These are phyloP conservation scores for Nebria ingens DNA, from an alignment of 1,140 invertebrate species.

Conservation along the genomic window DNA sequence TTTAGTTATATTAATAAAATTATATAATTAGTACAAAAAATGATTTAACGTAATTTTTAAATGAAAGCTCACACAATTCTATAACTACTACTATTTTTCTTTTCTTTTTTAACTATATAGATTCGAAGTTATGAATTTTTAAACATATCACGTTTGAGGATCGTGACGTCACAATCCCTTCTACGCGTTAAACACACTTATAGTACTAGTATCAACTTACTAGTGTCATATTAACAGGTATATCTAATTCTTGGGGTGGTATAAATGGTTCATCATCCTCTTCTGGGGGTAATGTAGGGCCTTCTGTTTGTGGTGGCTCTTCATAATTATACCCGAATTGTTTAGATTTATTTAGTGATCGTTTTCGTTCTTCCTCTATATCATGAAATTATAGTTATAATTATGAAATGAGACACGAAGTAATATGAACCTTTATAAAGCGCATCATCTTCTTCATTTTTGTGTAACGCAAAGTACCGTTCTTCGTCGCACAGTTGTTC, in stretches of 20 bases:
- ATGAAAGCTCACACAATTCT: too few relatives aligned
- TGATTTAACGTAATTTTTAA: conserved; percentile 8
- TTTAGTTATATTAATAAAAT: neutral
- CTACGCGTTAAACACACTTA: too few relatives aligned
- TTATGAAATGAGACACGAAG: conserved; percentile 1
- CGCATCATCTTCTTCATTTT: conserved; percentile 75
- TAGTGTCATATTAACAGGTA: conserved; percentile 60
- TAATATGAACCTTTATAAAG: conserved; percentile 63
- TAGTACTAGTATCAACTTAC: too few relatives aligned
- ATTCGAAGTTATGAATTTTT: too few relatives aligned
- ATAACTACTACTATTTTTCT: too few relatives aligned
- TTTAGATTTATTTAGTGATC: conserved; percentile 61
- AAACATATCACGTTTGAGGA: too few relatives aligned
- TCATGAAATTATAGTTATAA: conserved; percentile 20
- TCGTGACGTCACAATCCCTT: too few relatives aligned
- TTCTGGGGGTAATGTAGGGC: conserved; percentile 29
- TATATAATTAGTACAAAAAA: conserved; percentile 12
- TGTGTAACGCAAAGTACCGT: conserved; percentile 75
- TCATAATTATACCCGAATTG: conserved; percentile 61
- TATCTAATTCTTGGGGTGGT: conserved; percentile 53
- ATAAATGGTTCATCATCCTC: conserved; percentile 64
- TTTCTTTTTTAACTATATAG: too few relatives aligned
- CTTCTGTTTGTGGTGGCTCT: conserved; percentile 30
- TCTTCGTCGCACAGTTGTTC: conserved; percentile 86
- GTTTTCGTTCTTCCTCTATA: conserved; percentile 84